These are phyloP conservation scores for Melopsittacus undulatus DNA, from an alignment of 2,797 vertebrate species.

Conservation along the genomic window DNA sequence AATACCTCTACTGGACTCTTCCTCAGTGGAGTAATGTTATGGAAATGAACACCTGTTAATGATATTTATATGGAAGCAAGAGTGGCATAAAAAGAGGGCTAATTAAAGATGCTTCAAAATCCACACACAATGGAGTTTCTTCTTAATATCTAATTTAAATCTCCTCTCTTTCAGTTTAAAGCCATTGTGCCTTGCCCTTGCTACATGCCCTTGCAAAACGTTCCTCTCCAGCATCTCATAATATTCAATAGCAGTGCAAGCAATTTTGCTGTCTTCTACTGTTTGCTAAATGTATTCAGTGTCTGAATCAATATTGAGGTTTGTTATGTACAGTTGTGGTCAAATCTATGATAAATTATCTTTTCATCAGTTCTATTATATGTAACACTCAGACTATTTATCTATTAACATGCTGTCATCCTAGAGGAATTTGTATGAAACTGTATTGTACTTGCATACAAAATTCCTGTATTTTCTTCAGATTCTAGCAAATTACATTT, in stretches of 20 bases:
- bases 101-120: background rate
- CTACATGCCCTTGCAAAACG: background rate
- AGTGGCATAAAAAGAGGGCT: background rate
- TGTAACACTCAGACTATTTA: background rate
- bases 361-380: conserved; percentile 34
- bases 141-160: background rate
- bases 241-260: background rate
- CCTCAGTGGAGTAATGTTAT: background rate
- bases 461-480: background rate
- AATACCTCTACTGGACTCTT: background rate
- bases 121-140: background rate
- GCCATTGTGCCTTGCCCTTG: background rate
- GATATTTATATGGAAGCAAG: background rate
- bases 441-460: background rate
- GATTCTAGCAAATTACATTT: background rate
- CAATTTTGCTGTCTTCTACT: background rate
- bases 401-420: background rate
- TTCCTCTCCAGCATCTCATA: background rate
- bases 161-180: background rate
- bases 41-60: background rate
- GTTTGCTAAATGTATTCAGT: background rate
- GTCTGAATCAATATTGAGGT: conserved; percentile 19
- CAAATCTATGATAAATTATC: conserved; percentile 26
- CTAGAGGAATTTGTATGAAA: conserved; percentile 15
- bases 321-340: background rate